Evolutionary conservation across 2,113 vertebrate species (phyloP).

Genomic region (Hippocampus barbouri): DNA sequence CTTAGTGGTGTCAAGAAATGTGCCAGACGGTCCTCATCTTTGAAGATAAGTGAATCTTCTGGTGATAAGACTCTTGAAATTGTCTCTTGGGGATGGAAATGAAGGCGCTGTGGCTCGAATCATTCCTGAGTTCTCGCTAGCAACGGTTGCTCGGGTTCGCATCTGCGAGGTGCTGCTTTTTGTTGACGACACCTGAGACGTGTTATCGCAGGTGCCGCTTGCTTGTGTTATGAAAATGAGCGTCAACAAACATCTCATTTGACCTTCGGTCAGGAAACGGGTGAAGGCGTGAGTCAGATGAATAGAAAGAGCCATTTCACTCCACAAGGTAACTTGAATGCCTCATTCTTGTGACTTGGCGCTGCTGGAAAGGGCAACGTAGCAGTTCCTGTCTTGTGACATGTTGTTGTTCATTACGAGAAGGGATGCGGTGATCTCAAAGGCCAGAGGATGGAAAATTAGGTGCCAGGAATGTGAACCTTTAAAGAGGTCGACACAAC

Average conservation of each 20-base stretch:
- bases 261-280: not conserved
- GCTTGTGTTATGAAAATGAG: not conserved
- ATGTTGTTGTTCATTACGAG: not conserved
- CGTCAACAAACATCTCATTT: not conserved
- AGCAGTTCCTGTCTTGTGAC: not conserved
- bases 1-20: not conserved
- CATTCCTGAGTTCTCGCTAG: not conserved
- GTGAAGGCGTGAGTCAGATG: not conserved
- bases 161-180: not conserved
- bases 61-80: not conserved
- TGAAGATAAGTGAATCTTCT: not conserved
- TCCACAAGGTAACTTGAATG: not conserved
- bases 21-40: not conserved
- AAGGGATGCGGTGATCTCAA: too few relatives aligned
- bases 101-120: slow-evolving; percentile 5
- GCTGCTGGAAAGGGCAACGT: not conserved
- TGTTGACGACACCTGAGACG: not conserved
- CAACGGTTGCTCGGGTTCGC: not conserved
- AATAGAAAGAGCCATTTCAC: too few relatives aligned
- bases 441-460: too few relatives aligned
- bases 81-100: not conserved
- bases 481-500: too few relatives aligned
- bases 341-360: not conserved
- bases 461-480: too few relatives aligned
- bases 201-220: not conserved